Conservation (phyloP, 2,888 invertebrate genomes). For the Amphimallon solstitiale region DNA sequence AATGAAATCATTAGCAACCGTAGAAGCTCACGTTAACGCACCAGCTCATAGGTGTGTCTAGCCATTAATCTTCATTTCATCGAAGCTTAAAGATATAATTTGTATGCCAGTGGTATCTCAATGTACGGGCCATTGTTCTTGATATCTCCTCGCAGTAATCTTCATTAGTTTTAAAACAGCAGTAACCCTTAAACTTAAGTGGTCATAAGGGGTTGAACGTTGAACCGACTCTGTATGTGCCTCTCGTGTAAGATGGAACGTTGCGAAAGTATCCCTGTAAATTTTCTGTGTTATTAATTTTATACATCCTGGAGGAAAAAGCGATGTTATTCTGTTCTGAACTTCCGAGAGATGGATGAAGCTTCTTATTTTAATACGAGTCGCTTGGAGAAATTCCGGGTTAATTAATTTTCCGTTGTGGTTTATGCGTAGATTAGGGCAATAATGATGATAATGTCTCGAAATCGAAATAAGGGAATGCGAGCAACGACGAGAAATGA, state of each 20-base stretch:
- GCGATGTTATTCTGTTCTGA: neutral
- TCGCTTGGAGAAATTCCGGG: neutral
- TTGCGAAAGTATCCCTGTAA: slow-evolving; percentile 13
- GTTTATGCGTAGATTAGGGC: slow-evolving; percentile 15
- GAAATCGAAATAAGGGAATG: no score
- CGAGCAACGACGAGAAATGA: no score
- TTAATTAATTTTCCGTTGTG: slow-evolving; percentile 4
- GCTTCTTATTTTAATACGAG: slow-evolving; percentile 9
- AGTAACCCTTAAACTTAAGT: slow-evolving; percentile 31
- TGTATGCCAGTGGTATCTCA: neutral
- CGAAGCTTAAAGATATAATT: slow-evolving; percentile 1
- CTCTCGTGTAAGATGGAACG: neutral
- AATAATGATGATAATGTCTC: no score
- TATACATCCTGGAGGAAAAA: neutral
- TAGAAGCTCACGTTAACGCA: no score
- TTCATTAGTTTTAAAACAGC: slow-evolving; percentile 32
- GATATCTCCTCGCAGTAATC: slow-evolving; percentile 19
- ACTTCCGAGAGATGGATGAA: neutral
- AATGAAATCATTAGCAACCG: no score
- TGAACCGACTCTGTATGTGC: neutral
- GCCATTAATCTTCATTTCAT: slow-evolving; percentile 6
- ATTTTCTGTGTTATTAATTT: slow-evolving; percentile 33
- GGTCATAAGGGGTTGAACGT: slow-evolving; percentile 22
- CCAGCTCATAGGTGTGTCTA: neutral
- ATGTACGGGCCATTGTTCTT: slow-evolving; percentile 6